These are phyloP conservation scores for Lanistes nyassanus DNA, from an alignment of 1,140 invertebrate genomes.

Conservation along the genomic window DNA sequence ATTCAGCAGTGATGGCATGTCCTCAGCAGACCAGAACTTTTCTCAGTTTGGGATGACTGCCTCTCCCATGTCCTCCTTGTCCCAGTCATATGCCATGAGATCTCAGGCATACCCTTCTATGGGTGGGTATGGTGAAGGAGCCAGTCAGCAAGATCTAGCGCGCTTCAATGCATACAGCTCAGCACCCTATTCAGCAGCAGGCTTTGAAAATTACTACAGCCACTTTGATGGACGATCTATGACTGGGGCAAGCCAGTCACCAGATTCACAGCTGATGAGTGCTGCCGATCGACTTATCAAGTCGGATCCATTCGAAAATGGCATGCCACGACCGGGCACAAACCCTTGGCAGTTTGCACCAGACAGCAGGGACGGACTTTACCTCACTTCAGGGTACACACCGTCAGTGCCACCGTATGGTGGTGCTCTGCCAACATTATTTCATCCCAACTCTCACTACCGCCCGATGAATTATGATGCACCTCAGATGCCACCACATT, in stretches of 20 bases:
- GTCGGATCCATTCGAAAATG: slow-evolving; percentile 9
- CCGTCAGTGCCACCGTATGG: slow-evolving; percentile 8
- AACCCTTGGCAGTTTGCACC: slow-evolving; percentile 25
- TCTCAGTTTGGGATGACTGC: slow-evolving; percentile 12
- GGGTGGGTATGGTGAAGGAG: slow-evolving; percentile 11
- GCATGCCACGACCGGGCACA: slow-evolving; percentile 9
- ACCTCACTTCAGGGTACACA: slow-evolving; percentile 13
- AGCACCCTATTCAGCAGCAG: slow-evolving; percentile 7
- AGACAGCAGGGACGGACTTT: slow-evolving; percentile 17
- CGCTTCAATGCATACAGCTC: slow-evolving; percentile 14
- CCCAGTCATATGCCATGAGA: slow-evolving; percentile 20
- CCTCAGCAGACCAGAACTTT: slow-evolving; percentile 16
- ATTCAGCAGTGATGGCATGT: slow-evolving; percentile 15
- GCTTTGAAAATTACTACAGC: slow-evolving; percentile 22
- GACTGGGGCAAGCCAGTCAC: slow-evolving; percentile 10
- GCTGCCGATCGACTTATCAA: slow-evolving; percentile 20
- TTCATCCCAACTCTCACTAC: slow-evolving; percentile 21
- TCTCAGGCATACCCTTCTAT: slow-evolving; percentile 18
- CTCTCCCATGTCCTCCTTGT: slow-evolving; percentile 7
- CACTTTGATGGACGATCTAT: slow-evolving; percentile 17
- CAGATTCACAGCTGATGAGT: slow-evolving; percentile 11
- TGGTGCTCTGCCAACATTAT: slow-evolving; percentile 7
- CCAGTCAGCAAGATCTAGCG: slow-evolving; percentile 12
- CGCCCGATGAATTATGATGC: slow-evolving; percentile 18
- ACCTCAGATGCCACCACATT: slow-evolving; percentile 2